These are phyloP conservation scores for Babyrousa celebensis DNA, from an alignment of 2,797 vertebrate genomes.

Conservation along the genomic window DNA sequence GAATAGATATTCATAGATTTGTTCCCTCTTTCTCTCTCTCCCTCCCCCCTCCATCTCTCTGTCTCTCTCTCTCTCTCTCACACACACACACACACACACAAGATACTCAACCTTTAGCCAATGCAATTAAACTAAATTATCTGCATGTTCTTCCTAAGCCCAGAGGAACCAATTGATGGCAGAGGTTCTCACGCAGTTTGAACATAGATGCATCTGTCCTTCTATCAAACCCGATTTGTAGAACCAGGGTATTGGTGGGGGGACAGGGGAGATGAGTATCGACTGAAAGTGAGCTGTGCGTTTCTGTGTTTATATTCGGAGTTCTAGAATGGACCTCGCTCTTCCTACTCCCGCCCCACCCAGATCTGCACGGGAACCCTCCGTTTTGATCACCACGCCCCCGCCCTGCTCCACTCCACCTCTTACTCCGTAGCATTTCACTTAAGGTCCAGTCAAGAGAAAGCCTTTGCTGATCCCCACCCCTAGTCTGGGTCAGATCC, in stretches of 20 bases:
- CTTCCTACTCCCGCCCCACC: neutral
- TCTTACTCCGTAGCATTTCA: neutral
- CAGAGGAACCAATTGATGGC: conserved; percentile 56
- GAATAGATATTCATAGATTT: neutral
- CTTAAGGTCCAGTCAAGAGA: no score
- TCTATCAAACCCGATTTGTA: neutral
- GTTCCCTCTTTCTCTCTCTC: neutral
- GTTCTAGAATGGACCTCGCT: neutral
- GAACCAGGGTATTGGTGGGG: no score
- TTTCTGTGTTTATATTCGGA: neutral
- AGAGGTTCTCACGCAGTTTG: neutral
- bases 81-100: neutral
- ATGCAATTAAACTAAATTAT: conserved; percentile 76
- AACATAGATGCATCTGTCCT: conserved; percentile 60
- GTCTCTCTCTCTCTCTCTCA: neutral
- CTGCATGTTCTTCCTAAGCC: conserved; percentile 57
- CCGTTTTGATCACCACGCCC: no score
- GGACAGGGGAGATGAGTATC: neutral
- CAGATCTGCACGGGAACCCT: neutral
- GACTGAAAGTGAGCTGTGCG: neutral
- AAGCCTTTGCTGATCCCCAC: neutral
- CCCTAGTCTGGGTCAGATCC: neutral
- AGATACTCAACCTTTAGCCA: conserved; percentile 43
- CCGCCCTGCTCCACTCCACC: neutral
- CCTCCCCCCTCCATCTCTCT: no score